Conservation (phyloP, 2,888 invertebrate genomes). For the Alentia gelatinosa region DNA sequence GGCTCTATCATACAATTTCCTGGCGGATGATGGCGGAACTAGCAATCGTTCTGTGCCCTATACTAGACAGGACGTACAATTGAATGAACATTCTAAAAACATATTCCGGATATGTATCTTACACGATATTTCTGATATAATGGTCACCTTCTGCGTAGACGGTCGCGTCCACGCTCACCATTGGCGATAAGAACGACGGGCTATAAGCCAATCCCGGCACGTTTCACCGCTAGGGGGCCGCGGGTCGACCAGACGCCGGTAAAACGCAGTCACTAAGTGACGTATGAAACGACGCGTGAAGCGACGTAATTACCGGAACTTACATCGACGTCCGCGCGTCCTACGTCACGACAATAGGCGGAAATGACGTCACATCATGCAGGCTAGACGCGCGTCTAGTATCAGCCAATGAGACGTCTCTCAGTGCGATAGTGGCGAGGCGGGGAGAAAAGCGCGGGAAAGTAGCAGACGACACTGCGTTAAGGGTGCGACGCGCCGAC, state of each 20-base stretch:
- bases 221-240: too few relatives aligned
- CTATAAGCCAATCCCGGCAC: too few relatives aligned
- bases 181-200: too few relatives aligned
- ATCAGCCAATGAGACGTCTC: not conserved
- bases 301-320: not conserved
- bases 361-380: not conserved
- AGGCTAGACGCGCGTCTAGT: not conserved
- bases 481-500: not conserved
- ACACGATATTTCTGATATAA: too few relatives aligned
- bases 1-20: too few relatives aligned
- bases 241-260: not conserved
- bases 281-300: not conserved
- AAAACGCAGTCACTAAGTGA: not conserved
- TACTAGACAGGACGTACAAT: too few relatives aligned
- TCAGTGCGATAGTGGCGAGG: not conserved
- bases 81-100: too few relatives aligned
- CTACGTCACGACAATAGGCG: not conserved
- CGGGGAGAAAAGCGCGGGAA: not conserved
- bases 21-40: too few relatives aligned
- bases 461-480: not conserved
- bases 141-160: too few relatives aligned
- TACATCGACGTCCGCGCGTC: not conserved
- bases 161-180: too few relatives aligned
- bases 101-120: too few relatives aligned
- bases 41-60: too few relatives aligned